Percentiles rank a stretch among this genome's conserved stretches.
Evolutionary conservation across 2,888 invertebrate species (phyloP).

Genomic region (Mechanitis messenoides): DNA sequence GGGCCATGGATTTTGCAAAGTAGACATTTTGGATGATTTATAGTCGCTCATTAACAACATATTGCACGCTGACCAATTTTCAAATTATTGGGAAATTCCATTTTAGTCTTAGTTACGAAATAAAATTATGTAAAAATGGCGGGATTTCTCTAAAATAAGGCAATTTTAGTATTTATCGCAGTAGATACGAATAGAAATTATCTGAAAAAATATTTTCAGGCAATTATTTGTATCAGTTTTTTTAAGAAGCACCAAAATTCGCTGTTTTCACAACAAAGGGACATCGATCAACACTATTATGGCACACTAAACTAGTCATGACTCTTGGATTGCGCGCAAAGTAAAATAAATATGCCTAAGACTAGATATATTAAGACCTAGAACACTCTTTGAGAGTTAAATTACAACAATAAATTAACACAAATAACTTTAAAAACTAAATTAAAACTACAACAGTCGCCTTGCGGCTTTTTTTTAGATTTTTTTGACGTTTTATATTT

Average conservation of each 20-base stretch:
- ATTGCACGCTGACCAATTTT: constrained; percentile 42
- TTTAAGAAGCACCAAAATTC: constrained; percentile 40
- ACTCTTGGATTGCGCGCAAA: constrained; percentile 50
- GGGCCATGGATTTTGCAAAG: constrained; percentile 55
- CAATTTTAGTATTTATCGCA: constrained; percentile 9
- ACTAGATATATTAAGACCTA: constrained; percentile 65
- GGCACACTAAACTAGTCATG: constrained; percentile 62
- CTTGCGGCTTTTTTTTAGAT: constrained; percentile 64
- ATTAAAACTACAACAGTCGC: constrained; percentile 54
- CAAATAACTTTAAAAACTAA: constrained; percentile 71
- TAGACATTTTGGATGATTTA: constrained; percentile 61
- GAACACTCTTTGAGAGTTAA: constrained; percentile 44
- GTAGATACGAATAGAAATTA: constrained; percentile 4
- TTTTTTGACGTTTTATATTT: constrained; percentile 71
- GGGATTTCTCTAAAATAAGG: constrained; percentile 22
- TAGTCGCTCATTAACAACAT: constrained; percentile 38
- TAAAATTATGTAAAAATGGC: constrained; percentile 29
- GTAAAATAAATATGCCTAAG: constrained; percentile 51
- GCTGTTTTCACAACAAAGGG: constrained; percentile 61
- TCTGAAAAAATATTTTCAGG: constrained; percentile 5
- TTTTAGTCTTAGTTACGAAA: constrained; percentile 39
- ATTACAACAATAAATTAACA: constrained; percentile 57
- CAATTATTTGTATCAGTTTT: constrained; percentile 12
- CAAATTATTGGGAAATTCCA: constrained; percentile 38
- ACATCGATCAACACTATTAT: constrained; percentile 62